Conservation (phyloP, 2,797 vertebrate species). For the Petrocephalus sullivani region DNA sequence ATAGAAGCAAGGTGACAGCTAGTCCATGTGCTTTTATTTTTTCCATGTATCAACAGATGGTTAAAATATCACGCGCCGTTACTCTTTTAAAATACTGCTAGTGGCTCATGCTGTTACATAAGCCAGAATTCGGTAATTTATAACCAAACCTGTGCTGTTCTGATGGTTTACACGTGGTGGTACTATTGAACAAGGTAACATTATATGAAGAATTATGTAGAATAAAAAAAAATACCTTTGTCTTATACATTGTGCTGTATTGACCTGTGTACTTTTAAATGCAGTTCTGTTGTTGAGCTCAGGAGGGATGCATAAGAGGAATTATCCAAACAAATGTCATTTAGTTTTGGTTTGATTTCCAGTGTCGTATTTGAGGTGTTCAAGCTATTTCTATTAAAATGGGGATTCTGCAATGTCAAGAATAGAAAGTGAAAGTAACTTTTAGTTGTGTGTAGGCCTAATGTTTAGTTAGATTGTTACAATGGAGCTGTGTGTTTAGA, state of each 20-base stretch:
- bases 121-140: slow-evolving; percentile 28
- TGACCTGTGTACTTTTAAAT: neutral
- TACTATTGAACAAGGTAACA: slow-evolving; percentile 31
- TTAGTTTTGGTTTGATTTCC: neutral
- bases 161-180: slow-evolving; percentile 21
- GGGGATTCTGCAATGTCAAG: neutral
- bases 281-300: neutral
- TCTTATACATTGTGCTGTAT: neutral
- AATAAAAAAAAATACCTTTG: neutral
- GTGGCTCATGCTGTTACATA: slow-evolving; percentile 26
- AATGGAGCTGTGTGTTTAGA: neutral
- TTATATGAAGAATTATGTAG: neutral
- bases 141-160: slow-evolving; percentile 25
- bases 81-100: slow-evolving; percentile 39
- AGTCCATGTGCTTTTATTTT: slow-evolving; percentile 44
- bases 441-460: neutral
- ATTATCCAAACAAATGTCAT: neutral
- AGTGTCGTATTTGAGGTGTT: neutral
- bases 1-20: slow-evolving; percentile 42
- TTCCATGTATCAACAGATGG: slow-evolving; percentile 52
- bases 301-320: neutral
- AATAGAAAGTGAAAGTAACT: neutral
- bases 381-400: neutral
- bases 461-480: neutral
- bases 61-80: slow-evolving; percentile 47